Evolutionary conservation across 2,888 invertebrate genomes (phyloP).

Genomic region (Cecidostiba fungosa): DNA sequence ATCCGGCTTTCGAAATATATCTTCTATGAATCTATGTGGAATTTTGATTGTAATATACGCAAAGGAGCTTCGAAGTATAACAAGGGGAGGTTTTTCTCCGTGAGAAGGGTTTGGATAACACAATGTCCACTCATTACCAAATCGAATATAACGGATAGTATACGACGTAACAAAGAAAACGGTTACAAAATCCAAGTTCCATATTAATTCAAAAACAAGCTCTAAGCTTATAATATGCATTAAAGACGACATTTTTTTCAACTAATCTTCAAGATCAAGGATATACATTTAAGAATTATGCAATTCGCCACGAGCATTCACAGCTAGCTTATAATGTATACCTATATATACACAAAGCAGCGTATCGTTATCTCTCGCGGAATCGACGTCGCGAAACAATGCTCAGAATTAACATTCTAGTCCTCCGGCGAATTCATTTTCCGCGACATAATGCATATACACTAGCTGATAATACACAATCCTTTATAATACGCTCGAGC

Average conservation of each 20-base stretch:
- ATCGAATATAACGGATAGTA: too few relatives aligned
- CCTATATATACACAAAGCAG: not conserved
- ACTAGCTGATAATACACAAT: not conserved
- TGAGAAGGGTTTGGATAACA: too few relatives aligned
- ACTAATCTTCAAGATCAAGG: not conserved
- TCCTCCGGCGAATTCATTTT: not conserved
- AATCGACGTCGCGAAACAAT: not conserved
- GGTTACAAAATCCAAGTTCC: too few relatives aligned
- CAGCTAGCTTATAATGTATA: not conserved
- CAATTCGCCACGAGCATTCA: not conserved
- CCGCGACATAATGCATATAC: not conserved
- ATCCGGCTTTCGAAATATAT: slow-evolving; percentile 8
- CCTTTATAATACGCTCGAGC: too few relatives aligned
- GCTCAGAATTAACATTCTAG: not conserved
- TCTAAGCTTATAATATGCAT: too few relatives aligned
- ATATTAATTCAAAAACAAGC: too few relatives aligned
- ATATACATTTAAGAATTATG: not conserved
- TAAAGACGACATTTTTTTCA: not conserved
- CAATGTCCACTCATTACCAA: too few relatives aligned
- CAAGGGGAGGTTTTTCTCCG: too few relatives aligned
- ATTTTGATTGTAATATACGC: too few relatives aligned
- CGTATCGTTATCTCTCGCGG: not conserved
- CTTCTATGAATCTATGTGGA: too few relatives aligned
- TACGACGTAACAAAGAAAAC: too few relatives aligned
- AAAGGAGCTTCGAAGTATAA: too few relatives aligned